Conservation (phyloP, 1,140 invertebrate genomes). For the Limonius californicus region DNA sequence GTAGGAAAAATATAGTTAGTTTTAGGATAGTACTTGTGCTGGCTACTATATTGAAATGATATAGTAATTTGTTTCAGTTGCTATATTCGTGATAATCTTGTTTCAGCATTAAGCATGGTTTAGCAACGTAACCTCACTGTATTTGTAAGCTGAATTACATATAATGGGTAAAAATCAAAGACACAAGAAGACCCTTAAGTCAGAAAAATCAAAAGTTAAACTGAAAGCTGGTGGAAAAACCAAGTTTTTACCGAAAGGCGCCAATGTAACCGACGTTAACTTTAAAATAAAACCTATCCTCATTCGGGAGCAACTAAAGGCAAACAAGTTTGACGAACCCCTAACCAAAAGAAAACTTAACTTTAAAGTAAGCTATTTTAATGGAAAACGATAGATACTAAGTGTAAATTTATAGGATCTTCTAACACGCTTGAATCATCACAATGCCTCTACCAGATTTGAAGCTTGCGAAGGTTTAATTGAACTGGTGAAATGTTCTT, state of each 20-base stretch:
- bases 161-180: slow-evolving; percentile 54
- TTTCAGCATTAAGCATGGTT: too few relatives aligned
- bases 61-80: too few relatives aligned
- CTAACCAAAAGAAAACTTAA: slow-evolving; percentile 71
- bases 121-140: too few relatives aligned
- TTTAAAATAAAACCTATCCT: slow-evolving; percentile 88
- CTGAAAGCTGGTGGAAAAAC: slow-evolving; percentile 65
- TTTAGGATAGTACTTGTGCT: too few relatives aligned
- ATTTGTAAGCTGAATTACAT: too few relatives aligned
- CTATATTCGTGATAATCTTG: too few relatives aligned
- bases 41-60: too few relatives aligned
- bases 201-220: slow-evolving; percentile 75
- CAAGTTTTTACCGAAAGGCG: slow-evolving; percentile 65
- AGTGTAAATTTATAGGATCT: slow-evolving; percentile 56
- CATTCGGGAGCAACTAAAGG: slow-evolving; percentile 70
- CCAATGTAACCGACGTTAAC: slow-evolving; percentile 80
- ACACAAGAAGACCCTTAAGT: slow-evolving; percentile 67
- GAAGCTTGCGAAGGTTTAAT: slow-evolving; percentile 69
- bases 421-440: slow-evolving; percentile 69
- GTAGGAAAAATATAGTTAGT: too few relatives aligned
- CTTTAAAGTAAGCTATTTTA: slow-evolving; percentile 58
- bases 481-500: slow-evolving; percentile 58
- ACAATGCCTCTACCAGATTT: slow-evolving; percentile 66
- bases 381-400: background rate
- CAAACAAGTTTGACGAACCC: slow-evolving; percentile 56